A percentile compares a stretch with the other conserved stretches of the same genome.
phyloP scores from a whole-genome alignment of 2,888 invertebrate genomes.

The Troides helena region DNA sequence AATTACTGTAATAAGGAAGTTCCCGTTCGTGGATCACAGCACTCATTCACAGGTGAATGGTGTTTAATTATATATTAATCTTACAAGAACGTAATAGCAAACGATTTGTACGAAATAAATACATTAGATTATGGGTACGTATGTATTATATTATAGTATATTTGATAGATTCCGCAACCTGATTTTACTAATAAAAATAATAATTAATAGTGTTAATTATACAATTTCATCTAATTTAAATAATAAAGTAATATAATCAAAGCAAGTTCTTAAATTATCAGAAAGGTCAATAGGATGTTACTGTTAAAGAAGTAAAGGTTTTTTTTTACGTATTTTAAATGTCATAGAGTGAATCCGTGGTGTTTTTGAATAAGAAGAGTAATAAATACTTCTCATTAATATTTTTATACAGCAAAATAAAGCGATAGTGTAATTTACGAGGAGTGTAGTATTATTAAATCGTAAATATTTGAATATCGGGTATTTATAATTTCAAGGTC shows the following conservation, averaged over 20 bases:
- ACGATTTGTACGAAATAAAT: too few relatives aligned
- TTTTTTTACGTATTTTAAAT: conserved; percentile 20
- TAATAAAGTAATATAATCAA: neutral
- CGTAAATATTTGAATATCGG: conserved; percentile 18
- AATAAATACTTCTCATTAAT: conserved; percentile 5
- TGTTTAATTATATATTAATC: too few relatives aligned
- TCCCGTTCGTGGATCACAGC: too few relatives aligned
- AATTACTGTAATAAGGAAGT: too few relatives aligned
- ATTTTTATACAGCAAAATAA: conserved; percentile 12
- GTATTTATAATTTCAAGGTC: conserved; percentile 21
- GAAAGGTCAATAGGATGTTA: neutral
- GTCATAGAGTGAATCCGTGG: conserved; percentile 27
- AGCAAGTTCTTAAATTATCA: neutral
- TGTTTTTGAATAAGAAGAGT: neutral
- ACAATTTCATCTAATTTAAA: neutral
- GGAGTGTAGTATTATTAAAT: conserved; percentile 9
- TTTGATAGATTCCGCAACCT: neutral
- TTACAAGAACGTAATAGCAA: too few relatives aligned
- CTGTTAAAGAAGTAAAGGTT: neutral
- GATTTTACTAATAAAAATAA: neutral
- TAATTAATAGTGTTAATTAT: neutral
- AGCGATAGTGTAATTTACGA: conserved; percentile 13
- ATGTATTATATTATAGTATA: too few relatives aligned
- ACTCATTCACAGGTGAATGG: too few relatives aligned
- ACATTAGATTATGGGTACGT: too few relatives aligned